Evolutionary conservation across 1,140 invertebrate genomes (phyloP).

Genomic region (Drosophila busckii): DNA sequence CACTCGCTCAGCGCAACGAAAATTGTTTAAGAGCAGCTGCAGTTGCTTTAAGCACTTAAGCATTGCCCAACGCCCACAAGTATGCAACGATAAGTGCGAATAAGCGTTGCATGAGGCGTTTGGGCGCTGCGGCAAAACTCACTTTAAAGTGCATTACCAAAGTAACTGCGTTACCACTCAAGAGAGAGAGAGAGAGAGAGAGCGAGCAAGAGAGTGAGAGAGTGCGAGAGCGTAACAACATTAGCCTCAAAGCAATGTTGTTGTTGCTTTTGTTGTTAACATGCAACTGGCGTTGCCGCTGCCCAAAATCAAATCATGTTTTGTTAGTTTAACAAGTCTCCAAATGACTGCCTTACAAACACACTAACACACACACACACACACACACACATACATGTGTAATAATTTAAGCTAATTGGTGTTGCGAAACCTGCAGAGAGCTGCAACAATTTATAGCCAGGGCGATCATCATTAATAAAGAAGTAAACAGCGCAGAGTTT

Average conservation of each 20-base stretch:
- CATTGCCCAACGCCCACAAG: constrained; percentile 44
- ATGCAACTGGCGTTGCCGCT: constrained; percentile 31
- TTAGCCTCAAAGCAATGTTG: too few relatives aligned
- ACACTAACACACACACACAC: too few relatives aligned
- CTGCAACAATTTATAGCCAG: too few relatives aligned
- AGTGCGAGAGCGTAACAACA: constrained; percentile 11
- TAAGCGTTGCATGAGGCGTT: constrained; percentile 9
- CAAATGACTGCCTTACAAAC: constrained; percentile 13
- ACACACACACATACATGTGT: too few relatives aligned
- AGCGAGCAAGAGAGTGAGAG: neutral
- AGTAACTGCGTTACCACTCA: neutral
- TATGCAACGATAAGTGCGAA: constrained; percentile 63
- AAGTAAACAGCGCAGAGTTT: too few relatives aligned
- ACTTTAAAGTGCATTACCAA: constrained; percentile 6
- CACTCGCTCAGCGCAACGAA: neutral
- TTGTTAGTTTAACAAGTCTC: constrained; percentile 13
- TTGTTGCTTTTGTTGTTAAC: constrained; percentile 17
- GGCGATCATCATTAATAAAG: too few relatives aligned
- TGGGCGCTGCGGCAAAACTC: neutral
- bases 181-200: neutral
- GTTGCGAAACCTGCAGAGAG: too few relatives aligned
- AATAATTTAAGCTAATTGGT: too few relatives aligned
- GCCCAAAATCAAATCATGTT: neutral
- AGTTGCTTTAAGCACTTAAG: constrained; percentile 35
- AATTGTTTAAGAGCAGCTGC: neutral